phyloP scores from a whole-genome alignment of 2,113 vertebrate genomes.

The Cygnus buccinator region DNA sequence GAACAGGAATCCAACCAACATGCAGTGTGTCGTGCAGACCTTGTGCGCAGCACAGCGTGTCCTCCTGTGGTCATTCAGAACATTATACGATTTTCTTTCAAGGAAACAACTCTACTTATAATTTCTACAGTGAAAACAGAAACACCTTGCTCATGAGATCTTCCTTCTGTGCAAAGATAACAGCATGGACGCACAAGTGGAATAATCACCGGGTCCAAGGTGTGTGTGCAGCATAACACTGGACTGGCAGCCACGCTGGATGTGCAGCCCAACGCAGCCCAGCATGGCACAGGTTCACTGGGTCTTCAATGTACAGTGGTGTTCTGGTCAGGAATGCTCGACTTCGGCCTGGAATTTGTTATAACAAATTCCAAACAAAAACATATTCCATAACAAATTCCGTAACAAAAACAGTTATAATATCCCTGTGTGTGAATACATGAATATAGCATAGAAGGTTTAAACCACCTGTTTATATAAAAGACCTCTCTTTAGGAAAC shows the following conservation, averaged over 20 bases:
- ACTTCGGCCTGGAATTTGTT: neutral
- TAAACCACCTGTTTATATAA: neutral
- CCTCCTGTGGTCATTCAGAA: neutral
- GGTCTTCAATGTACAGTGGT: neutral
- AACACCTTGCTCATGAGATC: neutral
- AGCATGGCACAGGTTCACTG: too few species aligned
- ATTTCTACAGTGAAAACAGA: neutral
- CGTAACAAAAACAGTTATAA: too few species aligned
- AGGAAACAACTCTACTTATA: neutral
- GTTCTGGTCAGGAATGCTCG: neutral
- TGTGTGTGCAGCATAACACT: neutral
- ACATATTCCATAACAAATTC: too few species aligned
- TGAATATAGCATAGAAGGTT: neutral
- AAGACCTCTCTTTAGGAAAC: neutral
- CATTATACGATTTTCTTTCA: neutral
- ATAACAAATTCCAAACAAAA: too few species aligned
- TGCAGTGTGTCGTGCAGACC: neutral
- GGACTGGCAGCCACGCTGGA: neutral
- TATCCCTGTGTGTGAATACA: neutral
- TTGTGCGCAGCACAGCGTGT: neutral
- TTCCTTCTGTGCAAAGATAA: neutral
- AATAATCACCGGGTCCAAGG: neutral
- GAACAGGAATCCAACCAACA: rapidly evolving
- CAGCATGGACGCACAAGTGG: neutral
- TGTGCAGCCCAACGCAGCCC: neutral